Base-by-base conservation (phyloP, 2,113 vertebrate species). In the Spea bombifrons region DNA sequence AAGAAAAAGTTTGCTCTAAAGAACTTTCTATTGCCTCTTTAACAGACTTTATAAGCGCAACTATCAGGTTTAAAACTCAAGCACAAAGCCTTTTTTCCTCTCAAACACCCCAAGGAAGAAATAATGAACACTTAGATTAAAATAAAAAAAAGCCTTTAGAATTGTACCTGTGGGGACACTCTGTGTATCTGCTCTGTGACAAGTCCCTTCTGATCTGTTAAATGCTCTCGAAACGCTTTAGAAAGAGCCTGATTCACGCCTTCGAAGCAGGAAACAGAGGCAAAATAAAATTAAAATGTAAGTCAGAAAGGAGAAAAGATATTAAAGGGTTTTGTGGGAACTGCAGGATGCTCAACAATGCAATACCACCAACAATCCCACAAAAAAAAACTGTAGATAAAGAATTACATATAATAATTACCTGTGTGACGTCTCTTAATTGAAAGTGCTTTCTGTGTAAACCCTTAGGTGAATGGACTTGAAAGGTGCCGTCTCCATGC, bases 151-250 rank as follows among this genome's bases (percentile, higher is more conserved):
- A 73, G 71, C 49, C 77, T 55, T 73, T 73, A 73, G 64, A 73
- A 80, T 80, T 73, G 63, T 68, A 66, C 71, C 78, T 61, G 65
- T 74, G 78, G 78, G 78, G 78, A 66, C 78, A 73, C 70, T 79
- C 65, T 79, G 49, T 73, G 77, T 73, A 79, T 72, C 77, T 66
- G 49, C 71, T 61, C 45, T 61, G 44, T 74, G 78, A 80, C 71
- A 80, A 74, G 63, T 80, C 63, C 65, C 78, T 74, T 80, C 78
- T 74, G 71, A 80, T 80, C 78, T 80, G 71, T 68, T 80, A 74
- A 79, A 79, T 73, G 69, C 76, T 73, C 70, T 79, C 8, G 9
- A 55, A 73, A 79, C 44, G 71, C 77, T 79, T 79, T 79, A 73
- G 63, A 79, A 71, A 74, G 65, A 17, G 66, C 49, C 64, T 74